Base-by-base conservation (phyloP, 2,888 invertebrate species). In the Cepaea hortensis region DNA sequence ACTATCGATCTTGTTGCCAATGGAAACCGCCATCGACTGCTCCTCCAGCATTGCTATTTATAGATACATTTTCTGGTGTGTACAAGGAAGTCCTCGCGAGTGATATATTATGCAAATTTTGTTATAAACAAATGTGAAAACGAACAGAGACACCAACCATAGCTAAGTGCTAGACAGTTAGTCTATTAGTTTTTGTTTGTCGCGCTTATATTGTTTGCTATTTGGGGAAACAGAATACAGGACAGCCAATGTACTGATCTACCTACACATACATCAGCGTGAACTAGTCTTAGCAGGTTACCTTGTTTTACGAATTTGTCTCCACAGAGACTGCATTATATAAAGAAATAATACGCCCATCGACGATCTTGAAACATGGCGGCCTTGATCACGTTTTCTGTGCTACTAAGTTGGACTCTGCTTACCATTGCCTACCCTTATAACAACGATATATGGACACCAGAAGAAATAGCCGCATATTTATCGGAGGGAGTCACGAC, bases 1-100 rank as follows among this genome's bases (percentile, higher is more conserved):
- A 76, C 76, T 76, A 84, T 84, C 65, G 84, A 84, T 84, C 76
- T 65, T 11, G 76, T 84, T 84, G 62, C 84, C 84, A 18, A 46
- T 73, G 76, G 65, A 61, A 84, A 62, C 84, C 20, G 62, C 20
- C 3, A 81, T 82, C 61, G 73, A 82, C 46, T 13, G 13, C 20
- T 50, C 20, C 23, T 7, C 61, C 35, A 35, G 62, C 23, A 6
- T 13, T 61, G 3, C 82, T 82, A 81, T 81, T 70, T 70, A 50
- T 81, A 81, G 81, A 35, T 5, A 13, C 9, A 0, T 62, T 75
- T 11, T 46, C 61, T 20, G 23, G 55, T 20, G 46, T 15, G n/a
- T 61, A 35, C 23, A 65, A 68, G 3, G 68, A 5, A 4, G 13
- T 62, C 79, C 50, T 62, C 65, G 70, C n/a, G 23, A 70, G 77